Percentiles rank a stretch among this genome's conserved stretches.
Evolutionary conservation across 64 coral and sea anemone species (phyloP).

Genomic region (Anthopleura sola): DNA sequence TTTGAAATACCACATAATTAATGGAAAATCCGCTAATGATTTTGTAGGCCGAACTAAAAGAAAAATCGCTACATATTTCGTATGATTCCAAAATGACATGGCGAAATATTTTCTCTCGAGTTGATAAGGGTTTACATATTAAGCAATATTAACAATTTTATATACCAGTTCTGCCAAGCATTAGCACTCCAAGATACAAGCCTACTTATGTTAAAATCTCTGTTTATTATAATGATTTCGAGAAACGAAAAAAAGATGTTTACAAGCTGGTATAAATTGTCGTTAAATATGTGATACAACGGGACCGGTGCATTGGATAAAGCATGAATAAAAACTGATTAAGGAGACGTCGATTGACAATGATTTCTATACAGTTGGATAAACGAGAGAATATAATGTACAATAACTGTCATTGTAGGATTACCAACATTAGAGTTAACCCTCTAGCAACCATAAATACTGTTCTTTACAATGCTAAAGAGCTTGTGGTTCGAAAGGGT

Average conservation of each 20-base stretch:
- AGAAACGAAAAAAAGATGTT: not conserved
- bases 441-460: not conserved
- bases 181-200: not conserved
- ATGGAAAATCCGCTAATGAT: not conserved
- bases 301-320: not conserved
- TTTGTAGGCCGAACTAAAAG: not conserved
- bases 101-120: not conserved
- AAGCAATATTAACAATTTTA: not conserved
- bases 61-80: not conserved
- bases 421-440: not conserved
- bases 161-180: not conserved
- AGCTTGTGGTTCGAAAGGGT: slow-evolving; percentile 8
- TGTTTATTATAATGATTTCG: not conserved
- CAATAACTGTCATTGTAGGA: not conserved
- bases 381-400: not conserved
- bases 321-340: not conserved
- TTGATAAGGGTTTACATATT: not conserved
- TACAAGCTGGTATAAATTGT: not conserved
- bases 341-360: not conserved
- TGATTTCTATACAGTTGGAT: not conserved
- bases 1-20: slow-evolving; percentile 6
- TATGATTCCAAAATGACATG: not conserved
- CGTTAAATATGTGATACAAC: not conserved
- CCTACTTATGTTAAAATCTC: not conserved
- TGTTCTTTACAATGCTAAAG: not conserved